Percentiles rank a stretch among this genome's conserved stretches.
phyloP scores from a whole-genome alignment of 2,113 vertebrate genomes.

The Addax nasomaculatus region DNA sequence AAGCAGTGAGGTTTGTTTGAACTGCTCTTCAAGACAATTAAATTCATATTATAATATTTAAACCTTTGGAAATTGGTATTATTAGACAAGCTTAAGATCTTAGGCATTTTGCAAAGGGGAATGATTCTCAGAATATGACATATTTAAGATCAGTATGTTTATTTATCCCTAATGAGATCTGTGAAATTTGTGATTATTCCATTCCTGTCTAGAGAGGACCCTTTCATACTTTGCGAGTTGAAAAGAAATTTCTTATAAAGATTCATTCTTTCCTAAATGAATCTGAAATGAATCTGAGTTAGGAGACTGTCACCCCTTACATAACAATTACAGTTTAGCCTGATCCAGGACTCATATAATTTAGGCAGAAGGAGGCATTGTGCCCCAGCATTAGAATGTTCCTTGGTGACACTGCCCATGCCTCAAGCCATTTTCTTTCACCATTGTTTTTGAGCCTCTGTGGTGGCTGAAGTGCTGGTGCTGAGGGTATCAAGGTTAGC shows the following conservation, averaged over 20 bases:
- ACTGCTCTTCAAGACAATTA: constrained; percentile 30
- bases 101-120: constrained; percentile 55
- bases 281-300: constrained; percentile 60
- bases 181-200: constrained; percentile 56
- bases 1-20: not conserved
- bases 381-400: not conserved
- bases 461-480: not conserved
- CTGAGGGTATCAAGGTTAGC: not conserved
- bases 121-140: constrained; percentile 55
- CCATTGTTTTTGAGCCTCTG: not conserved
- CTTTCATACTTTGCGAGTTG: not conserved
- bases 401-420: not conserved
- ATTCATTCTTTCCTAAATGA: constrained; percentile 68
- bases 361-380: not conserved
- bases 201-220: constrained; percentile 2
- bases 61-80: constrained; percentile 44
- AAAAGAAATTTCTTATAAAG: constrained; percentile 44
- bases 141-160: constrained; percentile 66
- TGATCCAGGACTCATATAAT: constrained; percentile 16
- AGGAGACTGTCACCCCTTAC: constrained; percentile 62
- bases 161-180: constrained; percentile 61
- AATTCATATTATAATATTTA: constrained; percentile 10
- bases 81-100: constrained; percentile 10
- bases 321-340: constrained; percentile 26
- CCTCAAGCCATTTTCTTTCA: not conserved